phyloP scores from a whole-genome alignment of 2,797 vertebrate genomes.

The Onychomys arenicola region DNA sequence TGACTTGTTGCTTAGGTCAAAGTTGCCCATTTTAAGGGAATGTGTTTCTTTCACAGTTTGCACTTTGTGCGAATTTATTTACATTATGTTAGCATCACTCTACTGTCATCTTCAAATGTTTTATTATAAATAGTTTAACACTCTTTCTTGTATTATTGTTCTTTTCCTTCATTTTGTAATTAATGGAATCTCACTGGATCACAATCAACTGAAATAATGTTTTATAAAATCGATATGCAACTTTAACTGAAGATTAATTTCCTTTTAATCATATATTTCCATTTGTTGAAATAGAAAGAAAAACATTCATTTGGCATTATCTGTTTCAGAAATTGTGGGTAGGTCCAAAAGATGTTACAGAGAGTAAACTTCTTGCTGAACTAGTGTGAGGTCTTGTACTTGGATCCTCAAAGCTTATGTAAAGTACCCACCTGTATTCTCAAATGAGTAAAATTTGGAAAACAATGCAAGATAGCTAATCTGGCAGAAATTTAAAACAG shows the following conservation, averaged over 20 bases:
- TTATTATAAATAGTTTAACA: neutral
- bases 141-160: neutral
- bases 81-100: neutral
- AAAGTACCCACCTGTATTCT: neutral
- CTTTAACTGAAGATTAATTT: neutral
- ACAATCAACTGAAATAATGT: neutral
- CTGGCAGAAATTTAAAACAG: neutral
- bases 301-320: neutral
- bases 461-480: too few relatives aligned
- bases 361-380: neutral
- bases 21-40: constrained; percentile 63
- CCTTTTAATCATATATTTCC: neutral
- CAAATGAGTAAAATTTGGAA: neutral
- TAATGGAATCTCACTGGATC: neutral
- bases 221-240: neutral
- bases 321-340: neutral
- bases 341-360: neutral
- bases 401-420: neutral
- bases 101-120: neutral
- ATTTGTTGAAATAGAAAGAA: neutral
- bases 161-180: neutral
- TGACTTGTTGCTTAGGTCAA: constrained; percentile 23
- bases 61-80: constrained; percentile 62
- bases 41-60: constrained; percentile 64
- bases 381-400: neutral